phyloP scores from a whole-genome alignment of 2,888 invertebrate species.

The Amphipoea lucens region DNA sequence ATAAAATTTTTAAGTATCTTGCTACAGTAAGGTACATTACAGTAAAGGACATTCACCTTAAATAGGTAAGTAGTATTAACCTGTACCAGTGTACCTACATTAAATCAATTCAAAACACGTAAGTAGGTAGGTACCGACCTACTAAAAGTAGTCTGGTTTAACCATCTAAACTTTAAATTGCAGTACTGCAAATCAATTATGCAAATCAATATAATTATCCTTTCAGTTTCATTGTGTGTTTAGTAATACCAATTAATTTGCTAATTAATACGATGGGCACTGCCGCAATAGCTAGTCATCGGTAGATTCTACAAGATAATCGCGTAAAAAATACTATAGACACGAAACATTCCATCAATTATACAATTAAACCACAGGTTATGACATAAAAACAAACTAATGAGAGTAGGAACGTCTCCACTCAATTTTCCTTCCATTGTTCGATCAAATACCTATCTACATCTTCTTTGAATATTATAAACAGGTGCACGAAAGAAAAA shows the following conservation, averaged over 20 bases:
- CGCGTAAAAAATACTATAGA: constrained; percentile 56
- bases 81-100: background rate
- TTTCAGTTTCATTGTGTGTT: constrained; percentile 38
- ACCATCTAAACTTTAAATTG: constrained; percentile 5
- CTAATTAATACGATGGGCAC: constrained; percentile 41
- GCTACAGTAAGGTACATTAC: background rate
- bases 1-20: background rate
- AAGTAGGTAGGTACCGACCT: background rate
- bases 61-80: background rate
- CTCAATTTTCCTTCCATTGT: constrained; percentile 72
- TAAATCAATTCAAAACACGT: background rate
- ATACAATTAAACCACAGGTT: constrained; percentile 69
- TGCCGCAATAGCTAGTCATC: constrained; percentile 48
- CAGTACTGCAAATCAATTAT: constrained; percentile 35
- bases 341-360: constrained; percentile 76
- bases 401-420: constrained; percentile 52
- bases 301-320: constrained; percentile 42
- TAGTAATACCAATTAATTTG: constrained; percentile 47
- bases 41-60: background rate
- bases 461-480: constrained; percentile 44
- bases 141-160: constrained; percentile 18
- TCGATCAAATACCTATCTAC: constrained; percentile 32
- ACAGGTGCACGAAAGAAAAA: constrained; percentile 36
- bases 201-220: constrained; percentile 48
- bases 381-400: constrained; percentile 64